Percentiles rank a stretch among this genome's conserved stretches.
These are phyloP conservation scores for Drosophila gunungcola DNA, from an alignment of 1,140 invertebrate genomes.

Conservation along the genomic window DNA sequence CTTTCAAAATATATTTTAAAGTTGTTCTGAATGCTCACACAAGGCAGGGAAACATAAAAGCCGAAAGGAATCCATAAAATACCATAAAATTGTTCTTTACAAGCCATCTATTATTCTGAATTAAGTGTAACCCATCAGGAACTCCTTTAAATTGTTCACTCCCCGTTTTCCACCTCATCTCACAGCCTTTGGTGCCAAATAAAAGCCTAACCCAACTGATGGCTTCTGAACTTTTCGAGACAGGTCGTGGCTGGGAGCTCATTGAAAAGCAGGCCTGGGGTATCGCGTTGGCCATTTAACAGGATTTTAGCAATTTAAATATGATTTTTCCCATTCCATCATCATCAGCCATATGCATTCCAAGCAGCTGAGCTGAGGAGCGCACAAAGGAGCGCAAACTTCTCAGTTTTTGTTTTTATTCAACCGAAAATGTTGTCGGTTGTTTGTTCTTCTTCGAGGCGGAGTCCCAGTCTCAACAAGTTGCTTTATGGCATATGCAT, in stretches of 20 bases:
- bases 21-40: background rate
- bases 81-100: background rate
- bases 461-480: conserved; percentile 68
- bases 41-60: background rate
- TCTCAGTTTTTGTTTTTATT: conserved; percentile 51
- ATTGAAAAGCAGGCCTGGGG: conserved; percentile 57
- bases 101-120: background rate
- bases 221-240: conserved; percentile 25
- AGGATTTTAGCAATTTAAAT: conserved; percentile 75
- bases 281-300: conserved; percentile 69
- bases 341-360: conserved; percentile 52
- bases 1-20: background rate
- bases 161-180: background rate
- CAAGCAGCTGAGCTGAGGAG: conserved; percentile 54
- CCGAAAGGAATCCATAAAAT: background rate
- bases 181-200: background rate
- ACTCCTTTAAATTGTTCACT: background rate
- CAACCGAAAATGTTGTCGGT: conserved; percentile 51
- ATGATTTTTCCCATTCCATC: conserved; percentile 53
- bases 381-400: conserved; percentile 23
- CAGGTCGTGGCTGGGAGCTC: conserved; percentile 31
- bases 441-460: conserved; percentile 47
- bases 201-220: conserved; percentile 16
- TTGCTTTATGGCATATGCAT: conserved; percentile 84
- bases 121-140: background rate